Percentiles rank a stretch among this genome's conserved stretches.
Evolutionary conservation across 1,140 invertebrate genomes (phyloP).

Genomic region (Charaxes varanes): DNA sequence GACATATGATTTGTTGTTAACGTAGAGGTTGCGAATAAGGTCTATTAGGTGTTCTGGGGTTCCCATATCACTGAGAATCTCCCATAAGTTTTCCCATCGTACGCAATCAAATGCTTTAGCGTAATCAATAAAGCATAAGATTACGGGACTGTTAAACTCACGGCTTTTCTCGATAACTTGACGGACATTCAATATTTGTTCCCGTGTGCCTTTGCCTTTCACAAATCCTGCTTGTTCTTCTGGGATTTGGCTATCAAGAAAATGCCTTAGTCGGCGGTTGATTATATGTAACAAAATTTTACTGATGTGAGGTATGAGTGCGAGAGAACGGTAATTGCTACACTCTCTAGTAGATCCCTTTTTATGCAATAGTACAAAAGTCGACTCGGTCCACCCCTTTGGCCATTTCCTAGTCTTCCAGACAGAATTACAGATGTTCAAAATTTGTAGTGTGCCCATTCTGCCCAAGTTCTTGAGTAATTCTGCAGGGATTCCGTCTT

Average conservation of each 20-base stretch:
- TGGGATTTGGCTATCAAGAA: too few species aligned
- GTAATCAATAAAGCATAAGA: too few species aligned
- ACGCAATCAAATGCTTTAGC: constrained; percentile 16
- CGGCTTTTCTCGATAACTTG: constrained; percentile 19
- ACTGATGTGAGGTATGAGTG: neutral
- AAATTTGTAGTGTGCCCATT: too few species aligned
- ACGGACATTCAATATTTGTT: constrained; percentile 21
- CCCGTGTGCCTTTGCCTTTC: too few species aligned
- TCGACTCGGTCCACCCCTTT: too few species aligned
- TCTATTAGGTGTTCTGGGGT: constrained; percentile 6
- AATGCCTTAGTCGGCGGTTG: too few species aligned
- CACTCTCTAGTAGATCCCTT: too few species aligned
- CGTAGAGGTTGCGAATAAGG: constrained; percentile 5
- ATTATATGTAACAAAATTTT: neutral
- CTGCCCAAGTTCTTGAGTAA: neutral
- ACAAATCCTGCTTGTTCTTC: too few species aligned
- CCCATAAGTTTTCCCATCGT: constrained; percentile 8
- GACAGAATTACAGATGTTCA: too few species aligned
- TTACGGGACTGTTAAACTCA: constrained; percentile 10
- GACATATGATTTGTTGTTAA: neutral
- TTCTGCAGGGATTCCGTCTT: neutral
- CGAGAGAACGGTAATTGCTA: neutral
- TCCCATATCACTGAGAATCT: constrained; percentile 9
- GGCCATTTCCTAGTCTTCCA: too few species aligned
- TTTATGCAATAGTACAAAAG: too few species aligned